Base-by-base conservation (phyloP, 2,888 invertebrate genomes). In the Pyrrhia umbra region DNA sequence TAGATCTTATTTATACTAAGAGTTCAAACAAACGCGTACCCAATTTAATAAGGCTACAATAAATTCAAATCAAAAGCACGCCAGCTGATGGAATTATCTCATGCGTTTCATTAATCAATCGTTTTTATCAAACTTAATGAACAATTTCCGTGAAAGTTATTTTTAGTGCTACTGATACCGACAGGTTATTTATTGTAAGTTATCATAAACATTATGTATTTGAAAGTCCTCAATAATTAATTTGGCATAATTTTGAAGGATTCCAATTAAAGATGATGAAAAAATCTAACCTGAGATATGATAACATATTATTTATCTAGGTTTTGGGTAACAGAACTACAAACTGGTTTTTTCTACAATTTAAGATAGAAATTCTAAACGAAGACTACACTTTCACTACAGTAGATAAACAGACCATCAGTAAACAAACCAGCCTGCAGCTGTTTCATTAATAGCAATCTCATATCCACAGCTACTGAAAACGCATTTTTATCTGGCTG, bases 401-500 rank as follows among this genome's bases (percentile, higher is more conserved):
- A 6, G 2, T 23, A 6, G 2, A 23, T 6, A 6, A 23, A 18
- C 13, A 18, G 16, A 16, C 21, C 10, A 49, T 20, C n/a, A 27
- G 9, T n/a, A 39, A 40, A 30, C n/a, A 58, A 20, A 8, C 2
- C 2, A 50, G 8, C 21, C 16, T 0, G 42, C 25, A 75, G 15
- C 46, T 18, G 25, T 43, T 60, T 45, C 15, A 61, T 52, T 59
- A 47, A 63, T 46, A 45, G 6, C 13, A 4, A n/a, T 54, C 56
- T 13, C 21, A 40, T 16, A 43, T 45, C 46, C 20, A 61, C 63
- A 43, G 46, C 55, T 39, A 40, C 40, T 40, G 40, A 58, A 75
- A 70, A 62, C 64, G 50, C 61, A 65, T 72, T 63, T 77, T 72
- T 79, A 75, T 73, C 72, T 54, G 55, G 30, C 40, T 60, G 55